These are phyloP conservation scores for Ditula angustiorana DNA, from an alignment of 2,888 invertebrate species.

Conservation along the genomic window DNA sequence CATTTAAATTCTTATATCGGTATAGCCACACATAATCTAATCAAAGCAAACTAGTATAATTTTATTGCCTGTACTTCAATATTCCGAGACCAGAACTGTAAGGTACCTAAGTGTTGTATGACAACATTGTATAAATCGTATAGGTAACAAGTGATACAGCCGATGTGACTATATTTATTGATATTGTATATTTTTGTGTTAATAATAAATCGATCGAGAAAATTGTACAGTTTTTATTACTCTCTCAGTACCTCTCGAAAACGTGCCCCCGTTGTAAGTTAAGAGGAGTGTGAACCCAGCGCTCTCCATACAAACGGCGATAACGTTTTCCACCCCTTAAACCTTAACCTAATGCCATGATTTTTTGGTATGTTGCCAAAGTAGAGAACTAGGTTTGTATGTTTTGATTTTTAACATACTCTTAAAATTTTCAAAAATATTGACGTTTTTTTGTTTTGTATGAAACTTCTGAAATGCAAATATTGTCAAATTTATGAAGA, in stretches of 20 bases:
- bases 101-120: conserved; percentile 60
- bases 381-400: no score
- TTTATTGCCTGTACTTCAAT: conserved; percentile 8
- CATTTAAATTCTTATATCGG: conserved; percentile 22
- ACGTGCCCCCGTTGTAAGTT: neutral
- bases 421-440: no score
- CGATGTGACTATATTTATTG: conserved; percentile 83
- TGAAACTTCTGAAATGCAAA: no score
- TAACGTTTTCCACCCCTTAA: no score
- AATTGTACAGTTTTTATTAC: conserved; percentile 43
- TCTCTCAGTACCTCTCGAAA: neutral
- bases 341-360: no score
- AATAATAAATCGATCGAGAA: conserved; percentile 76
- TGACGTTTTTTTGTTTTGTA: no score
- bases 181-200: conserved; percentile 84
- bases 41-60: conserved; percentile 9
- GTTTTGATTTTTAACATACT: no score
- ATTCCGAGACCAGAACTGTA: conserved; percentile 11
- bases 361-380: no score
- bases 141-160: conserved; percentile 70
- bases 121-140: conserved; percentile 77
- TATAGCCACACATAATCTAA: conserved; percentile 2
- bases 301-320: no score
- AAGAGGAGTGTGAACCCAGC: no score
- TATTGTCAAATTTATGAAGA: no score